Conservation (phyloP, 2,113 vertebrate species). For the Rhabdomys dilectus region DNA sequence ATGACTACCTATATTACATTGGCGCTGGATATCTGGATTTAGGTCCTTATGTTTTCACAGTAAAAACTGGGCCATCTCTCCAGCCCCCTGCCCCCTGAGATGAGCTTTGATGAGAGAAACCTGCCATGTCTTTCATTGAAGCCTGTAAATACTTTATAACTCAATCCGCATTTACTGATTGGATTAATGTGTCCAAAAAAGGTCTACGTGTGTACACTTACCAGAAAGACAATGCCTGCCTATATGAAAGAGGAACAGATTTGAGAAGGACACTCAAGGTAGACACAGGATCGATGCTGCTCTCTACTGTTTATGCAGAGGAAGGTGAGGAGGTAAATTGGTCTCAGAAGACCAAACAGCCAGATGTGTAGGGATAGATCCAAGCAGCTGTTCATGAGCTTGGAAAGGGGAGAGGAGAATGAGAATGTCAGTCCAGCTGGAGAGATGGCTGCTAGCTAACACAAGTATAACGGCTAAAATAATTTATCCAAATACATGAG, state of each 20-base stretch:
- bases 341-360: slow-evolving; percentile 58
- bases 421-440: not conserved
- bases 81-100: not conserved
- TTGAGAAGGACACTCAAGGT: slow-evolving; percentile 24
- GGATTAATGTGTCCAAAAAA: slow-evolving; percentile 1
- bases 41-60: not conserved
- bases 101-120: slow-evolving; percentile 54
- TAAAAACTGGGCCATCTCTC: not conserved
- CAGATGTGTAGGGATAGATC: slow-evolving; percentile 59
- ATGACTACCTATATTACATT: no score
- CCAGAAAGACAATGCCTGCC: not conserved
- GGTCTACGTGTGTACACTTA: not conserved
- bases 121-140: not conserved
- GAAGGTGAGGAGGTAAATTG: slow-evolving; percentile 55
- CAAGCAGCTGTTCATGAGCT: slow-evolving; percentile 46
- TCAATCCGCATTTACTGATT: not conserved
- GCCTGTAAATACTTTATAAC: not conserved
- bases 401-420: not conserved
- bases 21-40: not conserved
- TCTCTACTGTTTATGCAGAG: slow-evolving; percentile 28
- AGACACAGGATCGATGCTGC: slow-evolving; percentile 20
- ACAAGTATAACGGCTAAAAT: not conserved
- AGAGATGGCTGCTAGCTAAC: not conserved
- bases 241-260: not conserved
- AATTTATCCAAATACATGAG: slow-evolving; percentile 34